These are phyloP conservation scores for Drosophila siamana DNA, from an alignment of 2,888 invertebrate species.

Conservation along the genomic window DNA sequence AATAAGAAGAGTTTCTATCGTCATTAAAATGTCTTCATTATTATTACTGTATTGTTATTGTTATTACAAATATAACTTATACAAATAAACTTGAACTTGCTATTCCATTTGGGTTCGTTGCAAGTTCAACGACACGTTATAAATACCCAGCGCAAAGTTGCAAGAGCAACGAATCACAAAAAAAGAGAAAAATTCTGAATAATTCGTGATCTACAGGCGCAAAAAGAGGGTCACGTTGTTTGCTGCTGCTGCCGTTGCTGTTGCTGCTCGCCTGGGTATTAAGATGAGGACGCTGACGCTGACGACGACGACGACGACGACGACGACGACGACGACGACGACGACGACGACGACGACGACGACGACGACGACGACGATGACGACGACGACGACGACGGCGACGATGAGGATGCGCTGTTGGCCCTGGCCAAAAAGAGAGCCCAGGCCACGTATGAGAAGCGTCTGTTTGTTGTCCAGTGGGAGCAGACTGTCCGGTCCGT, in stretches of 20 bases:
- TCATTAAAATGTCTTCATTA: too few relatives aligned
- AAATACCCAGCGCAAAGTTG: constrained; percentile 25
- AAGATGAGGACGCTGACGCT: constrained; percentile 51
- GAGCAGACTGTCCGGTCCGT: constrained; percentile 35
- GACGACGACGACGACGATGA: too few relatives aligned
- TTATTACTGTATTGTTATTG: too few relatives aligned
- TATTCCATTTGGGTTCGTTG: not conserved
- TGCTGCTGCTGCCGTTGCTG: constrained; percentile 34
- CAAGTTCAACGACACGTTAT: not conserved
- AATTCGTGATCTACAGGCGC: constrained; percentile 84
- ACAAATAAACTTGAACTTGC: too few relatives aligned
- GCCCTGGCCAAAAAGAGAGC: constrained; percentile 45
- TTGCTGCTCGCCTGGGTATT: constrained; percentile 25
- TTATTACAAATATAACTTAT: too few relatives aligned
- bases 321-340: too few relatives aligned
- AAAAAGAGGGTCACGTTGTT: constrained; percentile 84
- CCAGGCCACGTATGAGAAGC: constrained; percentile 58
- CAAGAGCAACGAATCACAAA: constrained; percentile 35
- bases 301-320: too few relatives aligned
- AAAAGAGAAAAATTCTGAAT: constrained; percentile 73
- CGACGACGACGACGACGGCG: too few relatives aligned
- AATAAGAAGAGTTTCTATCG: too few relatives aligned
- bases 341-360: too few relatives aligned
- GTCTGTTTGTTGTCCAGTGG: constrained; percentile 27
- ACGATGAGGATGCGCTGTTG: constrained; percentile 55